A percentile compares a stretch with the other conserved stretches of the same genome.
Conservation (phyloP, 2,797 vertebrate genomes). For the Crenuchus spilurus region DNA sequence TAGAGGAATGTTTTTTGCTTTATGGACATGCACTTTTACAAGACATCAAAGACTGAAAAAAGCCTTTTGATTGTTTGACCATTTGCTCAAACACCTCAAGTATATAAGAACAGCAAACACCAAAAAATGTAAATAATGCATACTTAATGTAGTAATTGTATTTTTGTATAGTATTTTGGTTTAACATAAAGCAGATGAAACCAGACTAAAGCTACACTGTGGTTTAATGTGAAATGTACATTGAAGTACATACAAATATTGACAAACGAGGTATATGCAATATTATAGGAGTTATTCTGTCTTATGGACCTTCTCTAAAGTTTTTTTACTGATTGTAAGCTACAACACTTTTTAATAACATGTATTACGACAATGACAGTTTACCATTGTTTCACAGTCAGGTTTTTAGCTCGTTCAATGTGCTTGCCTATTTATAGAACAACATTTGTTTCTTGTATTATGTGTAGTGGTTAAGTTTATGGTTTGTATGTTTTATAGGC, state of each 20-base stretch:
- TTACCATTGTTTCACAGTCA: background rate
- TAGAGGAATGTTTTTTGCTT: background rate
- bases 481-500: background rate
- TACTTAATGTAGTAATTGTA: slow-evolving; percentile 6
- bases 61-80: slow-evolving; percentile 4
- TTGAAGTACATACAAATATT: background rate
- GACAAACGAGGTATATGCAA: background rate
- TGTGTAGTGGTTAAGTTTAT: background rate
- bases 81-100: slow-evolving; percentile 14
- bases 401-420: background rate
- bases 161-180: slow-evolving; percentile 6
- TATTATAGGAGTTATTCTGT: background rate
- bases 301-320: background rate
- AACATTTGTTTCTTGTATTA: background rate
- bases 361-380: background rate
- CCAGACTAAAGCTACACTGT: background rate
- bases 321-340: background rate
- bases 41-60: background rate
- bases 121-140: slow-evolving; percentile 45
- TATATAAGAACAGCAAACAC: background rate
- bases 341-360: background rate
- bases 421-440: background rate
- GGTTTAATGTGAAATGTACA: slow-evolving; percentile 21
- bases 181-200: background rate
- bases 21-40: slow-evolving; percentile 16